Percentiles rank a stretch among this genome's conserved stretches.
phyloP scores from a whole-genome alignment of 2,113 vertebrate species.

The Bettongia penicillata region DNA sequence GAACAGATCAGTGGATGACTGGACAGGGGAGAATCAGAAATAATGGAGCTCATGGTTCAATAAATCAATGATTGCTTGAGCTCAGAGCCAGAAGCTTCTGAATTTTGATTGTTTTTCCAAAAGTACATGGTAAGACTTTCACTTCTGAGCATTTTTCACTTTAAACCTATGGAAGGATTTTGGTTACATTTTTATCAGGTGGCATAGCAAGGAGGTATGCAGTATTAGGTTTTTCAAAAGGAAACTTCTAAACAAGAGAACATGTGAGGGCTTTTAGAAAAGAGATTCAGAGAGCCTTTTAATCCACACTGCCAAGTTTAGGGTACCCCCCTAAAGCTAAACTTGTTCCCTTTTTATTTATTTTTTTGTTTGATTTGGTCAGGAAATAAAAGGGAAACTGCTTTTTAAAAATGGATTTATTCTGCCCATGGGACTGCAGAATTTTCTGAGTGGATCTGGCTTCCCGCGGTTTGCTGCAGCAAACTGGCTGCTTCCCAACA shows the following conservation, averaged over 20 bases:
- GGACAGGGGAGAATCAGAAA: background rate
- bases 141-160: background rate
- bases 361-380: background rate
- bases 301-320: background rate
- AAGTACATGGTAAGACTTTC: background rate
- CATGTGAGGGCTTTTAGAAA: background rate
- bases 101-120: background rate
- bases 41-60: background rate
- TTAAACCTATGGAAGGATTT: background rate
- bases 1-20: background rate
- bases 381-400: background rate
- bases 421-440: background rate
- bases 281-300: background rate
- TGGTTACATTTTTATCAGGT: background rate
- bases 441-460: background rate
- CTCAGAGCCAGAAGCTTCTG: background rate
- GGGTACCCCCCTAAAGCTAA: background rate
- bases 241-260: background rate
- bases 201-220: background rate
- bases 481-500: conserved; percentile 26
- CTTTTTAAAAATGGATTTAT: background rate
- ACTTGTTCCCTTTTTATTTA: background rate
- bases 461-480: background rate
- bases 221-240: background rate
- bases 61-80: background rate